Evolutionary conservation across 2,888 invertebrate species (phyloP).

Genomic region (Phengaris arion): DNA sequence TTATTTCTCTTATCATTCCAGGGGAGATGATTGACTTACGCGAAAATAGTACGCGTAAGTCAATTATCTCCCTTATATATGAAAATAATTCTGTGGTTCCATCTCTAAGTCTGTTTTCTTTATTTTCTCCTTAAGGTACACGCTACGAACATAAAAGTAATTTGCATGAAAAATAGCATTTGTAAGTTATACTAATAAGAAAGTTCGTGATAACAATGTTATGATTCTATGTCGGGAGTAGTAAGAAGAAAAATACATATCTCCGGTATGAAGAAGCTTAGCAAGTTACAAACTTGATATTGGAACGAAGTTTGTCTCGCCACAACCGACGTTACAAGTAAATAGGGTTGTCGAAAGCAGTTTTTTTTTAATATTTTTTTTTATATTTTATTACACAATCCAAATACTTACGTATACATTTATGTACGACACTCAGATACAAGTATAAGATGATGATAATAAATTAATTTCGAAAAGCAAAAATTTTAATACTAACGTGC

Average conservation of each 20-base stretch:
- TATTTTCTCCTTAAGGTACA: background rate
- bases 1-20: background rate
- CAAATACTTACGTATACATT: no score
- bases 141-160: background rate
- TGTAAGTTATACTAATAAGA: constrained; percentile 15
- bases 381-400: no score
- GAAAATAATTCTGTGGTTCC: no score
- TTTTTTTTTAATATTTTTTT: background rate
- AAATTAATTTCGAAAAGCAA: no score
- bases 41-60: no score
- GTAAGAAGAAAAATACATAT: constrained; percentile 15
- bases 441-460: no score
- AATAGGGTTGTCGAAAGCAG: constrained; percentile 17
- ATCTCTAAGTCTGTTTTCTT: background rate
- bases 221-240: background rate
- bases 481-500: no score
- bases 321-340: background rate
- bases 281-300: constrained; percentile 24
- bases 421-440: no score
- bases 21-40: no score
- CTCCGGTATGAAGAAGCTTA: constrained; percentile 18
- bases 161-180: background rate
- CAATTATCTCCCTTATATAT: no score
- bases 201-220: constrained; percentile 12
- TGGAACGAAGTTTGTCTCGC: constrained; percentile 11